Base-by-base conservation (phyloP, 2,888 invertebrate species). In the Sinopyrophorus schimmeli region DNA sequence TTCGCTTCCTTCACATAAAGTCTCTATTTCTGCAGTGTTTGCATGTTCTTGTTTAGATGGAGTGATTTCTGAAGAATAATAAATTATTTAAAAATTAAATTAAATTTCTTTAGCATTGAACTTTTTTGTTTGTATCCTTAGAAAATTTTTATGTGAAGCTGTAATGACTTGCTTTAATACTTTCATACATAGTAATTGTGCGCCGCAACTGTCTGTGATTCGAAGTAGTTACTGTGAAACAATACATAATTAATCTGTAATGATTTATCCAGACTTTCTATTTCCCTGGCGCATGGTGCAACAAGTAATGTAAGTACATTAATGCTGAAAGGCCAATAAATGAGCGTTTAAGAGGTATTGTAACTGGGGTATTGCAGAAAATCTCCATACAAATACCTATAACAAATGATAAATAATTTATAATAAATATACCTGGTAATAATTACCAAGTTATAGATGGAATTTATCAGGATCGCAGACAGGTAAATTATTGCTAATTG, bases 371-470 rank as follows among this genome's bases (percentile, higher is more conserved):
- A 61, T 90, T 92, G 69, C 96, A 97, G 42, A 99, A 73, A 0
- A 97, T 94, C 74, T 98, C 97, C 84, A 97, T 91, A 64, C 96
- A 95, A 61, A 96, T 90, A 55, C 92, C 89, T 89, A 61, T 7
- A 41, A 41, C 9, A 27, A 35, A 37, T 24, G 27, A 42, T 17
- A 6, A 10, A 2, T 12, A 23, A 23, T 23, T 1, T 35, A 11
- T 35, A n/a, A 7, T 7, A 6, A 26, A 26, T 35, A n/a, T n/a
- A 5, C 6, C 15, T 17, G 5, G 7, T 14, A 28, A 10, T 31
- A 66, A 75, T 75, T 77, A 85, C 94, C 98, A 69, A 98, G 91
- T 7, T 99, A 80, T 55, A 99, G 79, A 75, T 95, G 92, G 77
- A 86, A 81, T 76, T 84, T 74, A 62, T 81, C 80, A 52, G 78